Evolutionary conservation across 2,797 vertebrate species (phyloP), one percentile per base, ranked within the genome.

Genomic region (Onychomys arenicola): DNA sequence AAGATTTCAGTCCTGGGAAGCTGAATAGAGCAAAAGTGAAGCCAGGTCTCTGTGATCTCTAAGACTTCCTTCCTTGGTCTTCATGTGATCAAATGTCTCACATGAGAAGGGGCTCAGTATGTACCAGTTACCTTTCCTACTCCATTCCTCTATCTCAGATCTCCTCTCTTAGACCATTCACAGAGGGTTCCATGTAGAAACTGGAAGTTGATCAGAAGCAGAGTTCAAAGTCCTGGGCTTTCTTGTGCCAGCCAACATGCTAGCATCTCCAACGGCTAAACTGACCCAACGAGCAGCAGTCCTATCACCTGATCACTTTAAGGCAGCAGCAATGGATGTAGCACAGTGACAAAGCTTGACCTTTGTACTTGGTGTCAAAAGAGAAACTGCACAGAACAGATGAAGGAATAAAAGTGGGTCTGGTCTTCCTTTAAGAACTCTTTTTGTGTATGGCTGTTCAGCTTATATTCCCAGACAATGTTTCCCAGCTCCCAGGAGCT

Each of bases 161-260:
- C 10, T 77, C 52, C 27, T 93, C 61, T 94, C 23, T 90, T 7
- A 82, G 73, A 59, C 32, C 5, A 86, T 49, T 61, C 29, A 52
- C 43, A 16, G 88, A n/a, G 2, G 29, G 90, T 77, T 96, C 89
- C 81, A 95, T 1, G 43, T 7, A 91, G 61, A 96, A 94, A 95
- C 10, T 75, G 13, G 76, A 91, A 96, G 80, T n/a, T 89, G 77
- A 82, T 37, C 23, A 94, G 87, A 97, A 89, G 61, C 55, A 61
- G 71, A 93, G 95, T 88, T 83, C 91, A 95, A 97, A 96, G 94
- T 97, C 89, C 83, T 93, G 11, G 87, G 80, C 55, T 80, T 92
- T 69, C 65, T 37, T 82, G 93, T 93, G 84, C 89, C 93, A 94
- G 73, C 4, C 93, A 73, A 95, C 5, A 83, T 69, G 32, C 21